phyloP scores from a whole-genome alignment of 2,797 vertebrate species.

The Aeoliscus strigatus region DNA sequence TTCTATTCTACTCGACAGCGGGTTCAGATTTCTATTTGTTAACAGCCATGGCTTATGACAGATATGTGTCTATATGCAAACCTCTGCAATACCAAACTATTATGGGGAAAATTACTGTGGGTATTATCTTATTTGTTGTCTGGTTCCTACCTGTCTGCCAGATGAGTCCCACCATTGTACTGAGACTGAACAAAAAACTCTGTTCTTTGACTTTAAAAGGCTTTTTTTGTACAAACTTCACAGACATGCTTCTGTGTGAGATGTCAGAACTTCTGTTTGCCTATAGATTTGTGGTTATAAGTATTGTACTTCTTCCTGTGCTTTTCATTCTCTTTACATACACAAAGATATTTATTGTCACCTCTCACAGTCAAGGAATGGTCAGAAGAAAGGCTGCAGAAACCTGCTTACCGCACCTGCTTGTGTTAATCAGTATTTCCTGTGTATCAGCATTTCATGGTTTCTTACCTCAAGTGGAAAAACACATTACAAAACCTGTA shows the following conservation, averaged over 20 bases:
- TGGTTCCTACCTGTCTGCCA: constrained; percentile 16
- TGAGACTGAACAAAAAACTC: constrained; percentile 2
- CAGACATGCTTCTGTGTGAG: constrained; percentile 3
- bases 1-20: constrained; percentile 6
- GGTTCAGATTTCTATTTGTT: constrained; percentile 15
- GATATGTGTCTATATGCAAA: constrained; percentile 25
- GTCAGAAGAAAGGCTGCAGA: constrained; percentile 4
- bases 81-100: constrained; percentile 18
- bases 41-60: constrained; percentile 25
- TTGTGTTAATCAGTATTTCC: constrained; percentile 18
- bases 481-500: constrained; percentile 13
- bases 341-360: background rate
- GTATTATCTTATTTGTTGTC: constrained; percentile 3
- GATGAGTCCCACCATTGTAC: background rate
- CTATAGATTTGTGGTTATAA: background rate
- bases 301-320: background rate
- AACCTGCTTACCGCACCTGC: constrained; percentile 6
- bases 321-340: background rate
- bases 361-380: background rate
- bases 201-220: background rate
- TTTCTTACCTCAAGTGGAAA: constrained; percentile 1
- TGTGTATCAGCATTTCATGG: constrained; percentile 25
- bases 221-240: constrained; percentile 9
- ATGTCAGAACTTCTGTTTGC: background rate
- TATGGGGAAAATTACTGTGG: constrained; percentile 7